These are phyloP conservation scores for Drosophila guanche DNA, from an alignment of 1,140 invertebrate genomes.

Conservation along the genomic window DNA sequence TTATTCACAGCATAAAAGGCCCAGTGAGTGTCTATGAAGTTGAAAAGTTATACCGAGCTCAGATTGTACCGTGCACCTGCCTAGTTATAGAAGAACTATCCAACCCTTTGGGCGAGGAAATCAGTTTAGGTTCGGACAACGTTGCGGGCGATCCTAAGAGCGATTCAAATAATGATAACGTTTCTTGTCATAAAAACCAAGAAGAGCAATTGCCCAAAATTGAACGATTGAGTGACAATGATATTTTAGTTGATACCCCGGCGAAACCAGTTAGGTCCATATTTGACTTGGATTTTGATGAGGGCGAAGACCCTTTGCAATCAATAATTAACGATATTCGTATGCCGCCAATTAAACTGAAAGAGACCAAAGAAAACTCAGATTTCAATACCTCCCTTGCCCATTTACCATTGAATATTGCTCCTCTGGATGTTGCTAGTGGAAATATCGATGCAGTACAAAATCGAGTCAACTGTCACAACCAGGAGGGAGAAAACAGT, in stretches of 20 bases:
- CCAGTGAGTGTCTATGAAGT: conserved; percentile 44
- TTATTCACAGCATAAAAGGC: conserved; percentile 49
- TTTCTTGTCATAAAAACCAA: neutral
- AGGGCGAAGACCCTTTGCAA: conserved; percentile 70
- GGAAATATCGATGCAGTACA: neutral
- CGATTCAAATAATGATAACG: conserved; percentile 5
- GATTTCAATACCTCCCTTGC: neutral
- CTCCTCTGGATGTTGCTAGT: neutral
- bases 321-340: conserved; percentile 55
- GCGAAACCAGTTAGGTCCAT: conserved; percentile 70
- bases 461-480: neutral
- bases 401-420: neutral
- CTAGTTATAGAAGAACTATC: conserved; percentile 46
- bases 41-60: conserved; percentile 47
- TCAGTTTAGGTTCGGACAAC: conserved; percentile 1
- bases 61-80: conserved; percentile 75
- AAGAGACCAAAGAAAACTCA: conserved; percentile 3
- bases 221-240: conserved; percentile 6
- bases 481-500: conserved; percentile 10
- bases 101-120: neutral
- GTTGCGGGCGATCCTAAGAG: neutral
- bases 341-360: conserved; percentile 4
- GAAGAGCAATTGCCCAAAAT: neutral
- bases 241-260: conserved; percentile 2
- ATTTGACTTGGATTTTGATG: conserved; percentile 76